Conservation (phyloP, 2,888 invertebrate species). For the Serripes groenlandicus region DNA sequence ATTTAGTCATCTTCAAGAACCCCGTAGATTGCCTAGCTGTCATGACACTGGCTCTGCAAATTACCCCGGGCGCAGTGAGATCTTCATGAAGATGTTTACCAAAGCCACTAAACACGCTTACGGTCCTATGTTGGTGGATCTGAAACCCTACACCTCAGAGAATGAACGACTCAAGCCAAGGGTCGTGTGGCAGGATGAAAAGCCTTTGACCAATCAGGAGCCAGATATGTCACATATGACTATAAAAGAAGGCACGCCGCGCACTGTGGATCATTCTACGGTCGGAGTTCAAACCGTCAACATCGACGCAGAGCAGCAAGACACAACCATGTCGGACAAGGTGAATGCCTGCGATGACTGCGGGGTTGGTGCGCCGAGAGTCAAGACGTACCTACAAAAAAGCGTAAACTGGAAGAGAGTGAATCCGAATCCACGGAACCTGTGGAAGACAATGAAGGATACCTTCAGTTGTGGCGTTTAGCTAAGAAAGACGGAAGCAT, state of each 20-base stretch:
- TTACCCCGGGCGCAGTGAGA: conserved; percentile 38
- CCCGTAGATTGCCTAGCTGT: conserved; percentile 9
- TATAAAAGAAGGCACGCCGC: conserved; percentile 25
- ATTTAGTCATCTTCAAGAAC: conserved; percentile 25
- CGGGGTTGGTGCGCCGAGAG: conserved; percentile 47
- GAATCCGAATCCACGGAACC: conserved; percentile 4
- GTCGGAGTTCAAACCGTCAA: conserved; percentile 28
- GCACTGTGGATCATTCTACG: conserved; percentile 18
- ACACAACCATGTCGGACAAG: conserved; percentile 32
- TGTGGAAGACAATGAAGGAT: conserved; percentile 38
- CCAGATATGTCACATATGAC: neutral
- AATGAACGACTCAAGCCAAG: conserved; percentile 12
- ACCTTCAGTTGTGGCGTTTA: conserved; percentile 10
- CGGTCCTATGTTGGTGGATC: conserved; percentile 24
- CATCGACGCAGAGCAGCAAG: conserved; percentile 23
- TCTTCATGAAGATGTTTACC: conserved; percentile 25
- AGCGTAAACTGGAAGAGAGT: conserved; percentile 10
- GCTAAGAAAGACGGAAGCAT: neutral
- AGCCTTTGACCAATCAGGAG: conserved; percentile 14
- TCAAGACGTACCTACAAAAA: conserved; percentile 20
- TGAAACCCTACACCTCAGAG: conserved; percentile 29
- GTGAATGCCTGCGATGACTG: conserved; percentile 43
- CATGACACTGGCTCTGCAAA: conserved; percentile 30
- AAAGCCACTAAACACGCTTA: conserved; percentile 37
- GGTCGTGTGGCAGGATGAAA: neutral